phyloP scores from a whole-genome alignment of 2,797 vertebrate genomes.

The Notolepis coatsorum region DNA sequence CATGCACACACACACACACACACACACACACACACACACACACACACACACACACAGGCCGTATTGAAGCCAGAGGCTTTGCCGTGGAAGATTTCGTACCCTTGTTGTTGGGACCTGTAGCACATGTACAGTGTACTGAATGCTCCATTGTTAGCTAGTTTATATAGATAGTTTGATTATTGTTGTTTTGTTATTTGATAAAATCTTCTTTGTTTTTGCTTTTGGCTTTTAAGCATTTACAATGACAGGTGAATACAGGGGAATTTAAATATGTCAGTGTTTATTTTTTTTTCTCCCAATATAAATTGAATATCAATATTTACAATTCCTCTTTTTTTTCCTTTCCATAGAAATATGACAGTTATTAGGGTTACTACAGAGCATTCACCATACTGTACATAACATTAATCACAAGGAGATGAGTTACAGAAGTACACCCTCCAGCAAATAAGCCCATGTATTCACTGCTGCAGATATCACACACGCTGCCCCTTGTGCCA shows the following conservation, averaged over 20 bases:
- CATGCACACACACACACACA: background rate
- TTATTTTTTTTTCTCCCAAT: background rate
- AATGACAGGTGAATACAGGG: background rate
- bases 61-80: conserved; percentile 17
- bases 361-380: too few species aligned
- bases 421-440: too few species aligned
- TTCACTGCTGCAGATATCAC: too few species aligned
- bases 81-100: conserved; percentile 3
- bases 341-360: too few species aligned
- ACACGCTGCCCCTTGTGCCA: too few species aligned
- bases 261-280: background rate
- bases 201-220: background rate
- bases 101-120: conserved; percentile 8
- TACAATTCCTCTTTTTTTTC: background rate
- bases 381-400: too few species aligned
- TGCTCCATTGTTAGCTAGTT: too few species aligned
- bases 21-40: conserved; percentile 13
- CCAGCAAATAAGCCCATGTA: too few species aligned
- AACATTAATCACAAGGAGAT: too few species aligned
- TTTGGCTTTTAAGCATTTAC: background rate
- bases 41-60: background rate
- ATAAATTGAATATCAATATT: background rate
- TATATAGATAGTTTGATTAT: background rate
- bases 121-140: too few species aligned
- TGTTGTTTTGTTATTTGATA: background rate